Evolutionary conservation across 2,888 invertebrate species (phyloP), one percentile per base, ranked within the genome.

Genomic region (Netelia melanura): DNA sequence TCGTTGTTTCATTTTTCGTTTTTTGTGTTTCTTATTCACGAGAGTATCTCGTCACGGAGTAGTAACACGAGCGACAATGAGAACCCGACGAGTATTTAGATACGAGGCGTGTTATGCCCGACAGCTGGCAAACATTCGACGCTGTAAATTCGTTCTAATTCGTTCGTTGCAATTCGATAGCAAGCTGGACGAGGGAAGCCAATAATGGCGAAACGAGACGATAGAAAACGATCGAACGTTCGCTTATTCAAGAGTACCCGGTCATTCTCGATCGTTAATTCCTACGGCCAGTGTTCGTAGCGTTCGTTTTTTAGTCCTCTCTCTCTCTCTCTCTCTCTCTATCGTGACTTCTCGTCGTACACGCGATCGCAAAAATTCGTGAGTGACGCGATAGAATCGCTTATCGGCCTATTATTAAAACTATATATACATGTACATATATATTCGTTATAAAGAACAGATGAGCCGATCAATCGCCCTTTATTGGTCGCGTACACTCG

Each of bases 91-190:
- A 58, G 17, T 58, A 58, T 58, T 58, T 58, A 58, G 58, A 58
- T 58, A 21, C 9, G n/a, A 17, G 17, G 58, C 10, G 62, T 48
- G 56, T 17, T 58, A 58, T 30, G 30, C 30, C 44, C 48, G 74
- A 77, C 84, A 84, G 81, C 81, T 84, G 84, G 67, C 68, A 58
- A 74, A 81, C 61, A 48, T 30, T 76, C 74, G 74, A 70, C 68
- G 43, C 61, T 70, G 74, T 77, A 74, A 77, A 81, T 84, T 84
- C 81, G 68, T 70, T 77, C 54, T 81, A 84, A 81, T 74, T 81
- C 77, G 77, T 81, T 81, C 81, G 68, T 81, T 68, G 38, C 65
- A 84, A 81, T 81, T 81, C 30, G 62, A 30, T 38, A 5, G 23
- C 30, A 30, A 67, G n/a, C 38, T 23, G 25, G 23, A 72, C 72